Percentiles rank a stretch among this genome's conserved stretches.
These are phyloP conservation scores for Calliopsis andreniformis DNA, from an alignment of 1,140 invertebrate species.

Conservation along the genomic window DNA sequence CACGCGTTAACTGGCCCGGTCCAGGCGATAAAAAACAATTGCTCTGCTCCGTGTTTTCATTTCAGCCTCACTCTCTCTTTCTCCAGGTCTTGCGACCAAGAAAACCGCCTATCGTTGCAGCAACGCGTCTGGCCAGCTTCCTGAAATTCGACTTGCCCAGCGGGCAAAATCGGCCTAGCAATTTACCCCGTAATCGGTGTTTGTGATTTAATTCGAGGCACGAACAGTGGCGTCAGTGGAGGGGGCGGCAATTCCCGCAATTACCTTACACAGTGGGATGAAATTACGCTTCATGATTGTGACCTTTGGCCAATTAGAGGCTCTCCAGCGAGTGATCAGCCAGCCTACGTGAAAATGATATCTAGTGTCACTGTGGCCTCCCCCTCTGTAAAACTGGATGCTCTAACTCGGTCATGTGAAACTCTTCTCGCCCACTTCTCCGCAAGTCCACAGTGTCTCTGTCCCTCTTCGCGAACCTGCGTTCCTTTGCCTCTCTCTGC, in stretches of 20 bases:
- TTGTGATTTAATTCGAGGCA: constrained; percentile 35
- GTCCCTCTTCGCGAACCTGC: constrained; percentile 11
- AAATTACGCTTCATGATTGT: constrained; percentile 72
- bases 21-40: constrained; percentile 1
- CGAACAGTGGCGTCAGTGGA: not conserved
- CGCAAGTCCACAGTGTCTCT: constrained; percentile 2
- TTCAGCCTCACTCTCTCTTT: not conserved
- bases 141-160: not conserved
- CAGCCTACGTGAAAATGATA: constrained; percentile 68
- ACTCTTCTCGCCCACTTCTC: constrained; percentile 55
- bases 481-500: constrained; percentile 20
- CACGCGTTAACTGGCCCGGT: not conserved
- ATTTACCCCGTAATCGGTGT: not conserved
- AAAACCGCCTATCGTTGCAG: no score
- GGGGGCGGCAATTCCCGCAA: constrained; percentile 25
- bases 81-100: no score
- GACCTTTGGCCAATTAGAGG: constrained; percentile 74
- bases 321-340: constrained; percentile 45
- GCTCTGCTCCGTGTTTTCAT: not conserved
- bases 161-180: not conserved
- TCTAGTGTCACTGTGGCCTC: constrained; percentile 66
- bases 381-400: constrained; percentile 36
- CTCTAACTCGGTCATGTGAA: constrained; percentile 75
- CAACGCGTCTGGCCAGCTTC: not conserved
- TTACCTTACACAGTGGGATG: constrained; percentile 26